These are phyloP conservation scores for Branchellion lobata DNA, from an alignment of 2,888 invertebrate species.

Conservation along the genomic window DNA sequence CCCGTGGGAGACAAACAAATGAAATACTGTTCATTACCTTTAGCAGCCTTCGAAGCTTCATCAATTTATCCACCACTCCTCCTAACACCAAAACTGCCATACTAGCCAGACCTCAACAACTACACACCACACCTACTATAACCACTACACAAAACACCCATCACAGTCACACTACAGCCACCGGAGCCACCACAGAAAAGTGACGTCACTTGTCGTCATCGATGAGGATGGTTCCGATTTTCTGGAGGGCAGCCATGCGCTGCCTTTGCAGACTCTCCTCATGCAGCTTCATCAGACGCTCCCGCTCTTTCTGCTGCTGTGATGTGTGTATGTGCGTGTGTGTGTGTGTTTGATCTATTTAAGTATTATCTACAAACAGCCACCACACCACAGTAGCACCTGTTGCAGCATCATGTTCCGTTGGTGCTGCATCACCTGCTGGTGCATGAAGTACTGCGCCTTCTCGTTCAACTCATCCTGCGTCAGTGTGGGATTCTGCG, in stretches of 20 bases:
- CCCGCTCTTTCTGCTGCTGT: slow-evolving; percentile 35
- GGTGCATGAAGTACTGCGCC: slow-evolving; percentile 31
- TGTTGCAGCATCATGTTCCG: slow-evolving; percentile 3
- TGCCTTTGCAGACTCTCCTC: slow-evolving; percentile 19
- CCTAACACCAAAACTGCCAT: no score
- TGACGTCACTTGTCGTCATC: slow-evolving; percentile 27
- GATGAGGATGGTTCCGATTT: slow-evolving; percentile 36
- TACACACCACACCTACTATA: no score
- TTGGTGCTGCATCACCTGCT: slow-evolving; percentile 35
- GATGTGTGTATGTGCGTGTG: not conserved
- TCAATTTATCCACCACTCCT: no score
- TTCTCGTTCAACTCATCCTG: slow-evolving; percentile 36
- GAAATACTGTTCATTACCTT: no score
- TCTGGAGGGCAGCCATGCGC: slow-evolving; percentile 26
- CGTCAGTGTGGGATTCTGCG: slow-evolving; percentile 33
- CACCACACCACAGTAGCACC: not conserved
- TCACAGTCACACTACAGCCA: no score
- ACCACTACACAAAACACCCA: no score
- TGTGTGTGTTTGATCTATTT: not conserved
- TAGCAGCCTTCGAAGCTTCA: no score
- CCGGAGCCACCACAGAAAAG: no score
- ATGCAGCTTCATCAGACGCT: slow-evolving; percentile 30
- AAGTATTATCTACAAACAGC: not conserved
- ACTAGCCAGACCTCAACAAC: no score
- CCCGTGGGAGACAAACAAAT: no score